Evolutionary conservation across 2,888 invertebrate species (phyloP), one percentile per base, ranked within the genome.

Genomic region (Pinctada fucata): DNA sequence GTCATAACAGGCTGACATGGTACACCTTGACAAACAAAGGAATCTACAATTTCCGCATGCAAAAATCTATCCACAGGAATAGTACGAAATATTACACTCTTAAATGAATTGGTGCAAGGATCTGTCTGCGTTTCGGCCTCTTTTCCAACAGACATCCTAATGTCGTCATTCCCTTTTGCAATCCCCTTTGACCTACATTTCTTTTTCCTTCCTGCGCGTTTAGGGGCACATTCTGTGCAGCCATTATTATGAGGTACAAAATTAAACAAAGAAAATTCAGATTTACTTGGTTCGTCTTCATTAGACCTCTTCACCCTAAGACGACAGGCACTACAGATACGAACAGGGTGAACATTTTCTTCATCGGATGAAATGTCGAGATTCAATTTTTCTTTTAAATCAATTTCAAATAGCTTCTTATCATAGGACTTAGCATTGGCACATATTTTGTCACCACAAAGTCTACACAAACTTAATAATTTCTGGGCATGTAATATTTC

Each of bases 1-100:
- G 68, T 31, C 3, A 68, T 10, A 3, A 52, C 45, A 72, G 72
- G 58, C 58, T 45, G 13, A 72, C 51, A 72, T 31, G 72, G 58
- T 45, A 72, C 72, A 63, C 72, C 72, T 72, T 45, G 31, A 72
- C 72, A 72, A 2, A 72, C 3, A 72, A 58, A 72, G 5, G 2
- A 45, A 13, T 63, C 10, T 31, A 63, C 72, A 3, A 72, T 71
- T n/a, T 71, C 47, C 5, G 10, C 8, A 71, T 71, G 16, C 4
- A 1, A 50, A 71, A 50, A 71, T 16, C 51, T 71, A 10, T 71
- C 71, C 49, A 71, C n/a, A 2, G 50, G 16, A 16, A 51, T 50
- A 51, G 58, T 72, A 3, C 58, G 31, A 52, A 72, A 31, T 10
- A 72, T n/a, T 13, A 63, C 63, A 58, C 10, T 47, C 6, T 3